phyloP scores from a whole-genome alignment of 2,888 invertebrate genomes.

The Acanthosepion esculentum region DNA sequence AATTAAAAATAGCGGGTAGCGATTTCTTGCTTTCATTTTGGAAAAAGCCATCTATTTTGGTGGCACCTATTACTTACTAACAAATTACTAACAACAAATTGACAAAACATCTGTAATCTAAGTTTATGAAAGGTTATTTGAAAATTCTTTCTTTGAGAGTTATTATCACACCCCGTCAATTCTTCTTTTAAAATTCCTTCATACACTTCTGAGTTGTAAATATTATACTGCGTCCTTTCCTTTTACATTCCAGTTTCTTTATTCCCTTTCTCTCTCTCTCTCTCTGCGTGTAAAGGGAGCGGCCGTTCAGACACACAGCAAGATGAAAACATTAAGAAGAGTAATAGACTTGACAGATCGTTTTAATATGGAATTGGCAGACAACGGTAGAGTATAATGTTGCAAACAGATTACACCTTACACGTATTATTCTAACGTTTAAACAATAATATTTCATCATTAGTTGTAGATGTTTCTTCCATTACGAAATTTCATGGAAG shows the following conservation, averaged over 20 bases:
- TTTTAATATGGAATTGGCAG: not conserved
- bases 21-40: too few species aligned
- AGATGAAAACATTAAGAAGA: not conserved
- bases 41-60: too few species aligned
- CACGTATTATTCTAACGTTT: not conserved
- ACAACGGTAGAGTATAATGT: not conserved
- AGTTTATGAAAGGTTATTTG: not conserved
- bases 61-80: too few species aligned
- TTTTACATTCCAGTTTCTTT: not conserved
- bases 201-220: not conserved
- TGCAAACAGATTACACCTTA: not conserved
- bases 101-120: not conserved
- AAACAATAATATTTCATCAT: not conserved
- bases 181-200: not conserved
- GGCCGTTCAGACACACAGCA: not conserved
- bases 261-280: too few species aligned
- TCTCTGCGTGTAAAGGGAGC: not conserved
- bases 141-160: constrained; percentile 6
- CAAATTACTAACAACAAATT: too few species aligned
- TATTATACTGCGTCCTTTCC: not conserved
- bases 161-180: not conserved
- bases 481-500: not conserved
- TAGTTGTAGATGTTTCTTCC: not conserved
- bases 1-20: too few species aligned
- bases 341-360: not conserved